These are phyloP conservation scores for Megaleporinus macrocephalus DNA, from an alignment of 2,113 vertebrate genomes.

Conservation along the genomic window DNA sequence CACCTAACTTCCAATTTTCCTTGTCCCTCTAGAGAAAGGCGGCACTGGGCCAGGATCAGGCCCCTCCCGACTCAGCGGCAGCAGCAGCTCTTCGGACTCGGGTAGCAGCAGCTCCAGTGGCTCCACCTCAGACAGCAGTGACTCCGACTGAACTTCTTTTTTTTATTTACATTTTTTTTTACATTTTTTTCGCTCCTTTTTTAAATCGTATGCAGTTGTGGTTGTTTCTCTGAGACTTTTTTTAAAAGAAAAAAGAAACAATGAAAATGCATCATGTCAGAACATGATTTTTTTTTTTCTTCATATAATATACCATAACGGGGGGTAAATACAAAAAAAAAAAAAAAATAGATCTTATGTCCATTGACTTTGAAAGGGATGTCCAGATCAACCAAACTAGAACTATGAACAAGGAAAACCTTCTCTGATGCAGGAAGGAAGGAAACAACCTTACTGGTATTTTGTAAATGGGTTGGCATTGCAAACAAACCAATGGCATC, in stretches of 20 bases:
- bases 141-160: conserved; percentile 74
- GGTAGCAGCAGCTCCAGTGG: conserved; percentile 85
- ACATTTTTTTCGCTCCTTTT: conserved; percentile 23
- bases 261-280: conserved; percentile 52
- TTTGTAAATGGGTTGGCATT: conserved; percentile 8
- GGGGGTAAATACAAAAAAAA: conserved; percentile 2
- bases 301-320: conserved; percentile 33
- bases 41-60: conserved; percentile 76
- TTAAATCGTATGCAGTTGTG: conserved; percentile 56
- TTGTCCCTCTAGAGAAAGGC: conserved; percentile 76
- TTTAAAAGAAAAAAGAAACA: conserved; percentile 41
- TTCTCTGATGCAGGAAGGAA: conserved; percentile 5
- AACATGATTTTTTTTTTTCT: conserved; percentile 46
- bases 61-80: conserved; percentile 77
- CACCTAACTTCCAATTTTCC: not conserved
- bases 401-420: conserved; percentile 26
- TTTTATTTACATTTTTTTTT: not conserved
- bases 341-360: conserved; percentile 26
- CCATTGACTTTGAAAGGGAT: conserved; percentile 43
- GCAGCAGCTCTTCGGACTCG: conserved; percentile 87
- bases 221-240: conserved; percentile 56
- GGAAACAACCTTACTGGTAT: not conserved
- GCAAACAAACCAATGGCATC: conserved; percentile 15
- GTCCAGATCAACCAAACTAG: conserved; percentile 37
- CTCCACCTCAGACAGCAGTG: conserved; percentile 89